These are phyloP conservation scores for Synanthedon tipuliformis DNA, from an alignment of 2,888 invertebrate species.

Conservation along the genomic window DNA sequence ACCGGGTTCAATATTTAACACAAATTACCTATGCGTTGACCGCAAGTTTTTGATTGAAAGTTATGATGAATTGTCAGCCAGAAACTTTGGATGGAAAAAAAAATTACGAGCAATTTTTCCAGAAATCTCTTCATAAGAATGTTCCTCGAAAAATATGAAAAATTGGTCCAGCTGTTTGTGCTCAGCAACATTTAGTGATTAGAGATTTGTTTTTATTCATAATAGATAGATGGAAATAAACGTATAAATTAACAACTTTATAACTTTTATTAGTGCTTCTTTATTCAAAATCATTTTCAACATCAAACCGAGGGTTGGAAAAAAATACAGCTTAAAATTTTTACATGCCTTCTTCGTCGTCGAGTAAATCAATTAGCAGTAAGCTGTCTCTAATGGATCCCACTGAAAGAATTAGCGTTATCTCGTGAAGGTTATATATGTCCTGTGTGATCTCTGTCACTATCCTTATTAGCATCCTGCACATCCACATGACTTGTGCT, in stretches of 20 bases:
- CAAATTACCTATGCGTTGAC: too few relatives aligned
- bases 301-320: not conserved
- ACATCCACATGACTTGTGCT: conserved; percentile 43
- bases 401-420: conserved; percentile 48
- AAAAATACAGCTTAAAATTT: not conserved
- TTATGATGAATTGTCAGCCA: too few relatives aligned
- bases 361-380: conserved; percentile 44
- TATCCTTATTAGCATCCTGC: conserved; percentile 42
- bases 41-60: too few relatives aligned
- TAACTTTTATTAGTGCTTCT: conserved; percentile 18
- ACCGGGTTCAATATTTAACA: too few relatives aligned
- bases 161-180: too few relatives aligned
- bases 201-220: too few relatives aligned
- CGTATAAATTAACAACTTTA: conserved; percentile 16
- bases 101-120: too few relatives aligned
- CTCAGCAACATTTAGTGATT: too few relatives aligned
- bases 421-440: conserved; percentile 42
- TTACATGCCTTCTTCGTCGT: conserved; percentile 33
- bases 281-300: too few relatives aligned
- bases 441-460: conserved; percentile 39
- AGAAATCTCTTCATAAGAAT: too few relatives aligned
- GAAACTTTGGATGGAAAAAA: too few relatives aligned
- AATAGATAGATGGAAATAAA: not conserved
- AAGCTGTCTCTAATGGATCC: conserved; percentile 45
- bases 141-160: too few relatives aligned